Percentiles rank a stretch among this genome's conserved stretches.
phyloP scores from a whole-genome alignment of 2,797 vertebrate species.

The Pseudochromis fuscus region DNA sequence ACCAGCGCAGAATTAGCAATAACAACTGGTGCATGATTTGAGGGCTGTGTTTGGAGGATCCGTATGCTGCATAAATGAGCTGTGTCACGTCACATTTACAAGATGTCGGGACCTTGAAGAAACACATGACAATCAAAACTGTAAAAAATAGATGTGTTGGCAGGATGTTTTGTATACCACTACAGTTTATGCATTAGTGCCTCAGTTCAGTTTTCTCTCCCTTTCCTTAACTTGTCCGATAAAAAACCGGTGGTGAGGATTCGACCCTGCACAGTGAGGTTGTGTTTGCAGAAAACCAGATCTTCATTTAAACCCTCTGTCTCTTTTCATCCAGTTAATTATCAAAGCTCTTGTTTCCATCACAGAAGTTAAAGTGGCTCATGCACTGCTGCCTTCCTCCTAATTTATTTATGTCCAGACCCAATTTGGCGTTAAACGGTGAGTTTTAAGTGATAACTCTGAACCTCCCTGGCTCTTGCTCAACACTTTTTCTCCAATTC shows the following conservation, averaged over 20 bases:
- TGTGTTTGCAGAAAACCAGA: not conserved
- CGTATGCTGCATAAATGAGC: not conserved
- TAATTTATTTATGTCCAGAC: constrained; percentile 29
- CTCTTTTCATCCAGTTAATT: not conserved
- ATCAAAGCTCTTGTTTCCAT: constrained; percentile 11
- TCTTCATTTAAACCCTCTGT: not conserved
- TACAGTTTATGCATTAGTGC: not conserved
- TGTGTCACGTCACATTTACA: not conserved
- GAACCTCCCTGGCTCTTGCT: constrained; percentile 14
- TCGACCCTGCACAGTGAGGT: not conserved
- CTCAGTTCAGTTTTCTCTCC: not conserved
- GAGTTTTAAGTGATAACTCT: constrained; percentile 2
- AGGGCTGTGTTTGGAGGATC: constrained; percentile 7
- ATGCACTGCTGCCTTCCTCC: not conserved
- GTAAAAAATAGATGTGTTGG: no score
- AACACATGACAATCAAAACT: not conserved
- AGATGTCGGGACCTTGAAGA: not conserved
- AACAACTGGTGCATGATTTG: constrained; percentile 21
- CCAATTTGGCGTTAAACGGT: constrained; percentile 7
- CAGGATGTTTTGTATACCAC: not conserved
- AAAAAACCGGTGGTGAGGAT: not conserved
- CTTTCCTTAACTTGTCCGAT: not conserved
- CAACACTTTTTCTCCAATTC: constrained; percentile 10
- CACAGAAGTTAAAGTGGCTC: not conserved
- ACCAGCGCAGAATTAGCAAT: constrained; percentile 41